Evolutionary conservation across 2,888 invertebrate species (phyloP), one percentile per base, ranked within the genome.

Genomic region (Chloroclystis v-ata): DNA sequence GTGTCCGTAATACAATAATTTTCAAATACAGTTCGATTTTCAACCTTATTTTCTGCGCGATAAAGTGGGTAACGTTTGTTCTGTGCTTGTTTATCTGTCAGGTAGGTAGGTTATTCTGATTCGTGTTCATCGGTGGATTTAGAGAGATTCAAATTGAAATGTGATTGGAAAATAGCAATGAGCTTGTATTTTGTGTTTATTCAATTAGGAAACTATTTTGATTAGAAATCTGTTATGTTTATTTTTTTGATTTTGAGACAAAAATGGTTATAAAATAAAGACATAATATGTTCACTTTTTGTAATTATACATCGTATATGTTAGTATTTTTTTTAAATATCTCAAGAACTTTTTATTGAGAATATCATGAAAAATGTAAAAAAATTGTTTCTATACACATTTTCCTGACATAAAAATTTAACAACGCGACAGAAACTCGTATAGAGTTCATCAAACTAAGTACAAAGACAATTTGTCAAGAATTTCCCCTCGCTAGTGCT

Each of bases 381-480:
- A n/a, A n/a, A n/a, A n/a, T n/a, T n/a, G n/a, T n/a, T n/a, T n/a
- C n/a, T n/a, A n/a, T n/a, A n/a, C n/a, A n/a, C n/a, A n/a, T n/a
- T n/a, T n/a, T n/a, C n/a, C n/a, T n/a, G n/a, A n/a, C n/a, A n/a
- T n/a, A n/a, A n/a, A n/a, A n/a, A n/a, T n/a, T n/a, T n/a, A n/a
- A n/a, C n/a, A n/a, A n/a, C 20, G 20, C 20, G 20, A 20, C 20
- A 20, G 20, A 20, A 20, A 20, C 20, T 20, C 20, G 20, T n/a
- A n/a, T n/a, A n/a, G n/a, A 32, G 42, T 41, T 37, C 24, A 37
- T 37, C 26, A 30, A 26, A 41, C 43, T 11, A 25, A 41, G 13
- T 25, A 42, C 37, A 47, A 30, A 42, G 42, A 44, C 37, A 49
- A 42, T 44, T 45, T 46, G 43, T 52, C 38, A 10, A 13, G 37